A percentile compares a stretch with the other conserved stretches of the same genome.
These are phyloP conservation scores for Merodon equestris DNA, from an alignment of 2,888 invertebrate genomes.

Conservation along the genomic window DNA sequence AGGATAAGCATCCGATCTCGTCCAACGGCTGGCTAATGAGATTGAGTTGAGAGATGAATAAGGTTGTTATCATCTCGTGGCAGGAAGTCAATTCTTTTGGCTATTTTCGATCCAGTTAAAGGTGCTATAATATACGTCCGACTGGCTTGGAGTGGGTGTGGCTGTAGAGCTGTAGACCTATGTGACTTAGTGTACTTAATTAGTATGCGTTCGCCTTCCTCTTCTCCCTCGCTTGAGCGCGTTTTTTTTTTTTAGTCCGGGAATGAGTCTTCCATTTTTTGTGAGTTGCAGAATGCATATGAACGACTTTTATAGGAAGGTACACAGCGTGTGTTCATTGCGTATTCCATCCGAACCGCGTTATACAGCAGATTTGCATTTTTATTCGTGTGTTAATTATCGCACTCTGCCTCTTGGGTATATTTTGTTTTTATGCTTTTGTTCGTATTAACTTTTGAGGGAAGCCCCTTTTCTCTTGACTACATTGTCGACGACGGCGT, in stretches of 20 bases:
- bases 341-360: neutral
- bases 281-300: conserved; percentile 57
- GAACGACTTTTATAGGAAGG: neutral
- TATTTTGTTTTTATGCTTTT: conserved; percentile 22
- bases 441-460: conserved; percentile 41
- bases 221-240: conserved; percentile 24
- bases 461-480: conserved; percentile 58
- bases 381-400: conserved; percentile 69
- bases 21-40: conserved; percentile 64
- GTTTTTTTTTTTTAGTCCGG: conserved; percentile 45
- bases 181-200: conserved; percentile 57
- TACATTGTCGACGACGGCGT: conserved; percentile 32
- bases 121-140: conserved; percentile 56
- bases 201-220: conserved; percentile 58
- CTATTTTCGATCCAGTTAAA: conserved; percentile 35
- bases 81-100: conserved; percentile 63
- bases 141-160: conserved; percentile 54
- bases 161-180: conserved; percentile 14
- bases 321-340: neutral
- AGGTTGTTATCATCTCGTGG: conserved; percentile 49
- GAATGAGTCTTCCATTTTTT: conserved; percentile 58
- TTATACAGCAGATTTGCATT: conserved; percentile 58
- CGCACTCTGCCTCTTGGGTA: conserved; percentile 68
- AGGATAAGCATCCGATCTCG: no score
- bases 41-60: conserved; percentile 46